These are phyloP conservation scores for Drosophila emarginata DNA, from an alignment of 2,888 invertebrate genomes.

Conservation along the genomic window DNA sequence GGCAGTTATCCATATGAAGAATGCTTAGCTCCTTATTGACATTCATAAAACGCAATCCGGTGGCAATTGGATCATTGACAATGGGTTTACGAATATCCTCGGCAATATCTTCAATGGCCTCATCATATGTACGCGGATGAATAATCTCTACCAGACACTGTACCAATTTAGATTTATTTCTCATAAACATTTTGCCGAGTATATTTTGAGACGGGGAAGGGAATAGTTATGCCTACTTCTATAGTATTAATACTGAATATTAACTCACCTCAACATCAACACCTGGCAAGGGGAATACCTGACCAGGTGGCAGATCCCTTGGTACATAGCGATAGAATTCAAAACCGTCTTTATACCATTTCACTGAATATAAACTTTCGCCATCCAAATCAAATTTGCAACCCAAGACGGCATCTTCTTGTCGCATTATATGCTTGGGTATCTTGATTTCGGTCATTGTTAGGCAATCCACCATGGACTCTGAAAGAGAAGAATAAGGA, in stretches of 20 bases:
- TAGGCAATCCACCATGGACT: slow-evolving; percentile 84
- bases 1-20: slow-evolving; percentile 50
- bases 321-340: slow-evolving; percentile 95
- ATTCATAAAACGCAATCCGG: slow-evolving; percentile 30
- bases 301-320: slow-evolving; percentile 90
- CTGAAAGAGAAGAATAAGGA: slow-evolving; percentile 71
- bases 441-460: slow-evolving; percentile 90
- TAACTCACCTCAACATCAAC: slow-evolving; percentile 92
- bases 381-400: slow-evolving; percentile 93
- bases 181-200: slow-evolving; percentile 45
- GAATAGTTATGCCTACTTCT: slow-evolving; percentile 10
- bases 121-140: slow-evolving; percentile 45
- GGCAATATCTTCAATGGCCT: slow-evolving; percentile 48
- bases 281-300: slow-evolving; percentile 90
- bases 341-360: slow-evolving; percentile 95
- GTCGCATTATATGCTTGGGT: slow-evolving; percentile 91
- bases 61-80: slow-evolving; percentile 42
- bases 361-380: slow-evolving; percentile 93
- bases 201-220: not conserved
- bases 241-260: not conserved
- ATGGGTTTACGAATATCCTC: slow-evolving; percentile 54
- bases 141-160: slow-evolving; percentile 48
- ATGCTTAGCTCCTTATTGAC: slow-evolving; percentile 36
- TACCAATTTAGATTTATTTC: slow-evolving; percentile 60
- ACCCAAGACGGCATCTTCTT: slow-evolving; percentile 89